A percentile compares a stretch with the other conserved stretches of the same genome.
These are phyloP conservation scores for Netelia fuscicornis DNA, from an alignment of 2,888 invertebrate species.

Conservation along the genomic window DNA sequence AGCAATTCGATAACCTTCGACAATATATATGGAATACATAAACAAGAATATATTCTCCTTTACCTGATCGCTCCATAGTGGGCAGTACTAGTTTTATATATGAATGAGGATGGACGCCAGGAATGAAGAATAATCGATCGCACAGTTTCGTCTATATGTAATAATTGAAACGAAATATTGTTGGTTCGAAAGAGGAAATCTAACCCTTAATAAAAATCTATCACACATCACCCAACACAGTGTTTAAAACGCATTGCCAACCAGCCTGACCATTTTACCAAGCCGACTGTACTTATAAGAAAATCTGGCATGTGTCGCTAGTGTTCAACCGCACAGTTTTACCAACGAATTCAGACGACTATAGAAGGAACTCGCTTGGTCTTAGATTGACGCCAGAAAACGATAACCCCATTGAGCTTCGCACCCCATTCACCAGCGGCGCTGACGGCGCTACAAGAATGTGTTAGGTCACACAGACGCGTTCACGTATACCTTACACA, in stretches of 20 bases:
- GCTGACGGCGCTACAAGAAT: too few species aligned
- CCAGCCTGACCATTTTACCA: not conserved
- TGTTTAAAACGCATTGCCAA: not conserved
- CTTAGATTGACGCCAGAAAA: too few species aligned
- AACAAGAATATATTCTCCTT: constrained; percentile 3
- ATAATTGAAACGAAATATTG: constrained; percentile 44
- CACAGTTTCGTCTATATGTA: not conserved
- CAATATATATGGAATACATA: not conserved
- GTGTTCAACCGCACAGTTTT: not conserved
- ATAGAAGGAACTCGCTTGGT: too few species aligned
- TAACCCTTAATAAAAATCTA: constrained; percentile 39
- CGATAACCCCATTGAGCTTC: too few species aligned
- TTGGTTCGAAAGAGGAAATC: constrained; percentile 13
- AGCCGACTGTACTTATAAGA: too few species aligned
- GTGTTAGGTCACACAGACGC: too few species aligned
- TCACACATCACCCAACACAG: constrained; percentile 23
- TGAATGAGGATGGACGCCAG: not conserved
- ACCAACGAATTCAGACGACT: too few species aligned
- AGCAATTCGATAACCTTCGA: not conserved
- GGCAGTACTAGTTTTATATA: not conserved
- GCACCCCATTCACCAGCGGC: too few species aligned
- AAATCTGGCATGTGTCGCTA: too few species aligned
- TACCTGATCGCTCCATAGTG: not conserved
- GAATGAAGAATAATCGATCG: not conserved
- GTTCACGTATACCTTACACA: too few species aligned